These are phyloP conservation scores for Rattus norvegicus DNA, from an alignment of 2,113 vertebrate genomes.

Conservation along the genomic window DNA sequence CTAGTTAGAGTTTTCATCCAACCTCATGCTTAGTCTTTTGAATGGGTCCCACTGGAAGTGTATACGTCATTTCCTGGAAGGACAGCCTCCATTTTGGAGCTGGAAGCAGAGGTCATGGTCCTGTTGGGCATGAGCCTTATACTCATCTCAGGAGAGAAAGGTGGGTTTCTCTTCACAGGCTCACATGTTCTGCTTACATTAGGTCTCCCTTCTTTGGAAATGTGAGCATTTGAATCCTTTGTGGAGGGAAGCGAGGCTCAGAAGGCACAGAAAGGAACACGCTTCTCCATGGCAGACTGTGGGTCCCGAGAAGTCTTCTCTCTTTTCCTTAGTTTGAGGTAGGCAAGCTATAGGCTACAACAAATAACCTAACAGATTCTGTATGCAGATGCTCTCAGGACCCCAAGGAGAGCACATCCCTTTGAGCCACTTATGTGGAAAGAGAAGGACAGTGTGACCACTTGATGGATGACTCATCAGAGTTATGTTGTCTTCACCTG, in stretches of 20 bases:
- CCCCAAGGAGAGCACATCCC: background rate
- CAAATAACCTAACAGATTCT: background rate
- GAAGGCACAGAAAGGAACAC: background rate
- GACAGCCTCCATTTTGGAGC: background rate
- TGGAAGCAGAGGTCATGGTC: background rate
- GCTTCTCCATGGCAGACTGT: background rate
- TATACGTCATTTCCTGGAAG: background rate
- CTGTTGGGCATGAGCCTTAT: background rate
- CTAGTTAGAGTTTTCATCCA: background rate
- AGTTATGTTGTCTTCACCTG: background rate
- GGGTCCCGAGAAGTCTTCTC: background rate
- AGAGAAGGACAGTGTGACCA: rapidly evolving
- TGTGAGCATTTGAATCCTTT: background rate
- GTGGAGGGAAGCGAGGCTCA: background rate
- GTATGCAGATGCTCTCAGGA: background rate
- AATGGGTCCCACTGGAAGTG: no score
- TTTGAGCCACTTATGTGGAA: background rate
- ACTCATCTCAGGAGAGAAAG: background rate
- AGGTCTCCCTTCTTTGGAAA: background rate
- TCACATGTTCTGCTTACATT: background rate
- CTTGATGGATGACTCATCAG: background rate
- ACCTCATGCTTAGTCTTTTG: background rate
- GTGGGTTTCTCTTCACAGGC: background rate
- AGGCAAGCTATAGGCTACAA: background rate
- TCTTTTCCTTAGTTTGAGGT: background rate